Conservation (phyloP, 2,888 invertebrate genomes). For the Hybos culiciformis region DNA sequence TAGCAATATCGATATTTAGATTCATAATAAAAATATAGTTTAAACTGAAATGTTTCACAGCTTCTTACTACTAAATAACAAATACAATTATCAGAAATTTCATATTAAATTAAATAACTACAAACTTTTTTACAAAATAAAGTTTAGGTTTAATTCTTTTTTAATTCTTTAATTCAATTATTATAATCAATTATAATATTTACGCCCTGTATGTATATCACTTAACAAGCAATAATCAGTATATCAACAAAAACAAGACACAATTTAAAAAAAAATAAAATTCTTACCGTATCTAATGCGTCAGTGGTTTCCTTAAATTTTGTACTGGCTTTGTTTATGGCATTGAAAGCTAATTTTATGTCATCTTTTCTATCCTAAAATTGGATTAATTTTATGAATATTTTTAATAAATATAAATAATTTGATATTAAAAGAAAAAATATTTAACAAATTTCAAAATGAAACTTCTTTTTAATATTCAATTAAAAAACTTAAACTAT, state of each 20-base stretch:
- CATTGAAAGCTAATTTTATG: constrained; percentile 17
- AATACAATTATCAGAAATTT: no score
- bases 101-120: no score
- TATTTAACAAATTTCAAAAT: neutral
- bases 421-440: neutral
- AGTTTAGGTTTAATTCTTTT: no score
- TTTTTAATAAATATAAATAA: constrained; percentile 1
- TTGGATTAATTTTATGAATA: neutral
- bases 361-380: constrained; percentile 18
- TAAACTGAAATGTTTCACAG: no score
- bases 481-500: neutral
- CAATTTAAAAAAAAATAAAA: neutral
- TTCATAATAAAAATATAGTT: no score
- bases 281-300: constrained; percentile 15
- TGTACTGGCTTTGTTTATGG: constrained; percentile 15
- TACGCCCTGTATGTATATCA: no score
- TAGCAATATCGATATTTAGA: no score
- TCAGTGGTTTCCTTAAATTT: constrained; percentile 15
- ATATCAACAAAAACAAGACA: neutral
- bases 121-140: no score
- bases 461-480: neutral
- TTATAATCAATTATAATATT: no score
- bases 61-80: no score
- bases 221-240: no score
- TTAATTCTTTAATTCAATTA: no score